phyloP scores from a whole-genome alignment of 2,113 vertebrate species.

The Eonycteris spelaea region DNA sequence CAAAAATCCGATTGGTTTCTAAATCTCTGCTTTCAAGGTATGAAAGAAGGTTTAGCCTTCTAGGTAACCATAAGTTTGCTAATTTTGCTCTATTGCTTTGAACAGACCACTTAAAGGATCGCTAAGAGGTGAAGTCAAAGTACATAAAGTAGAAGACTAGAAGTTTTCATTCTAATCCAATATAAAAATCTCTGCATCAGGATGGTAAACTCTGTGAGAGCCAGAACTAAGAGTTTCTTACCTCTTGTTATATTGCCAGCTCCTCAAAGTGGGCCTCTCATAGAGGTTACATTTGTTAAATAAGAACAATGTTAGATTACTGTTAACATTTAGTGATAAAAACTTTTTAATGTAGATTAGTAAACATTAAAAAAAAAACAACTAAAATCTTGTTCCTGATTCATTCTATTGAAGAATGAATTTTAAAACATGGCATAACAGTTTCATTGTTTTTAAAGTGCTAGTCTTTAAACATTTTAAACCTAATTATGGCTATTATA shows the following conservation, averaged over 20 bases:
- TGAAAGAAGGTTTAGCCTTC: neutral
- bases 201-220: neutral
- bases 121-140: neutral
- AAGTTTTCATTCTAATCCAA: neutral
- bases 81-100: neutral
- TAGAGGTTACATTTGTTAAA: neutral
- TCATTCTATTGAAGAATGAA: neutral
- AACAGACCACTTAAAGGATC: neutral
- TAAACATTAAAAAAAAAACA: neutral
- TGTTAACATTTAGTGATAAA: neutral
- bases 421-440: neutral
- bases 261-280: neutral
- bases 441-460: neutral
- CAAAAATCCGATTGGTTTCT: conserved; percentile 8
- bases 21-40: neutral
- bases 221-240: neutral
- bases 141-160: neutral
- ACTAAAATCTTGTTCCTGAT: neutral
- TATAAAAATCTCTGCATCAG: neutral
- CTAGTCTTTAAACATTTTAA: neutral
- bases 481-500: neutral
- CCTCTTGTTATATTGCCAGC: neutral
- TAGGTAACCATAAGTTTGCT: neutral
- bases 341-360: neutral
- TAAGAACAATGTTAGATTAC: neutral